Conservation (phyloP, 2,113 vertebrate genomes). For the Chloropsis hardwickii region DNA sequence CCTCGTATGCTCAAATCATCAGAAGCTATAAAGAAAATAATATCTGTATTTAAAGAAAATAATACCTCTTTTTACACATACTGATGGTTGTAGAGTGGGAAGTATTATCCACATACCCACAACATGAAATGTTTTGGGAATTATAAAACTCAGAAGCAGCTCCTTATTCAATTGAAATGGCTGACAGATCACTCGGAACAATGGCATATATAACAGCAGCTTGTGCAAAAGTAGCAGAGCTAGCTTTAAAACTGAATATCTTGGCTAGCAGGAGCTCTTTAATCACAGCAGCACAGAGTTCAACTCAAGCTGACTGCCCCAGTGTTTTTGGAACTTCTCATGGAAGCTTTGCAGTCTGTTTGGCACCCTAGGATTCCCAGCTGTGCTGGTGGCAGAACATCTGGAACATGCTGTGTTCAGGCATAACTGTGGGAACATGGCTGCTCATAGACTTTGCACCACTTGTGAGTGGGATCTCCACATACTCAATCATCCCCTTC, state of each 20-base stretch:
- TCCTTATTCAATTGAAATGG: neutral
- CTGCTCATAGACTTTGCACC: neutral
- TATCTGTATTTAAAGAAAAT: neutral
- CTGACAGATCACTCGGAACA: neutral
- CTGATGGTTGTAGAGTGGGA: neutral
- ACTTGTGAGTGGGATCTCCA: neutral
- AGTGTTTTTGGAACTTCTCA: neutral
- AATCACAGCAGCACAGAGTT: neutral
- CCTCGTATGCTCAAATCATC: neutral
- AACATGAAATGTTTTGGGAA: neutral
- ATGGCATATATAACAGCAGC: neutral
- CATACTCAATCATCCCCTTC: fast-evolving
- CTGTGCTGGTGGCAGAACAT: neutral
- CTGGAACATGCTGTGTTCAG: neutral
- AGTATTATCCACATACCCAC: neutral
- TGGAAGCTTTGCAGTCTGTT: neutral
- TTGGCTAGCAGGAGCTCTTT: neutral
- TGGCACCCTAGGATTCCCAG: neutral
- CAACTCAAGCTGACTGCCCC: neutral
- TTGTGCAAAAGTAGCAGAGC: neutral
- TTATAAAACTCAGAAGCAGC: neutral
- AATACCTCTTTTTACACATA: neutral
- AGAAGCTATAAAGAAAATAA: neutral
- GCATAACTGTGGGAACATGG: neutral
- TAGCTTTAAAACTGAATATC: neutral